Evolutionary conservation across 1,140 invertebrate genomes (phyloP).

Genomic region (Drosophila equinoxialis): DNA sequence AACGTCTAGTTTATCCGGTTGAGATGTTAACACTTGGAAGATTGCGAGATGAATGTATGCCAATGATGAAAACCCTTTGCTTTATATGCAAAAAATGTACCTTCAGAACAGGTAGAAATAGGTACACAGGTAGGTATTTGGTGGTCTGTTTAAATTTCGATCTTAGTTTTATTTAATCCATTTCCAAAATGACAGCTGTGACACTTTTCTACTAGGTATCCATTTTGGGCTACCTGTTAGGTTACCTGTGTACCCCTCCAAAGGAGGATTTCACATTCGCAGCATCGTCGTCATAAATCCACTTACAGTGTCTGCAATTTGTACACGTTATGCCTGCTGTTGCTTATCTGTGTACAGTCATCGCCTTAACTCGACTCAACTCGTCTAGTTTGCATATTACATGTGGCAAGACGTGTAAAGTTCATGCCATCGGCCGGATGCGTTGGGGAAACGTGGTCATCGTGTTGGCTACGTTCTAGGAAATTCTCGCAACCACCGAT

Average conservation of each 20-base stretch:
- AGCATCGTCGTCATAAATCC: constrained; percentile 58
- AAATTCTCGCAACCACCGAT: constrained; percentile 57
- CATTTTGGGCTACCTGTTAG: constrained; percentile 7
- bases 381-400: constrained; percentile 77
- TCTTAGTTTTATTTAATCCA: not conserved
- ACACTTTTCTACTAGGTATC: not conserved
- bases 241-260: constrained; percentile 22
- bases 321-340: constrained; percentile 40
- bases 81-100: constrained; percentile 1
- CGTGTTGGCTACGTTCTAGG: constrained; percentile 59
- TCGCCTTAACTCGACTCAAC: constrained; percentile 43
- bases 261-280: constrained; percentile 29
- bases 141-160: too few relatives aligned
- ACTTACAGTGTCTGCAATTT: constrained; percentile 69
- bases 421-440: constrained; percentile 62
- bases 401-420: constrained; percentile 67
- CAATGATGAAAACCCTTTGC: not conserved
- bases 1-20: not conserved
- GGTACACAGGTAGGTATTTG: not conserved
- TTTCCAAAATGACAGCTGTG: constrained; percentile 2
- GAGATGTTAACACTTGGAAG: constrained; percentile 10
- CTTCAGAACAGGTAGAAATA: not conserved
- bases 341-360: constrained; percentile 80
- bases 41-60: constrained; percentile 32
- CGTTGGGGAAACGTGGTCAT: constrained; percentile 70